These are phyloP conservation scores for Myrmophylax atrothorax DNA, from an alignment of 2,113 vertebrate genomes.

Conservation along the genomic window DNA sequence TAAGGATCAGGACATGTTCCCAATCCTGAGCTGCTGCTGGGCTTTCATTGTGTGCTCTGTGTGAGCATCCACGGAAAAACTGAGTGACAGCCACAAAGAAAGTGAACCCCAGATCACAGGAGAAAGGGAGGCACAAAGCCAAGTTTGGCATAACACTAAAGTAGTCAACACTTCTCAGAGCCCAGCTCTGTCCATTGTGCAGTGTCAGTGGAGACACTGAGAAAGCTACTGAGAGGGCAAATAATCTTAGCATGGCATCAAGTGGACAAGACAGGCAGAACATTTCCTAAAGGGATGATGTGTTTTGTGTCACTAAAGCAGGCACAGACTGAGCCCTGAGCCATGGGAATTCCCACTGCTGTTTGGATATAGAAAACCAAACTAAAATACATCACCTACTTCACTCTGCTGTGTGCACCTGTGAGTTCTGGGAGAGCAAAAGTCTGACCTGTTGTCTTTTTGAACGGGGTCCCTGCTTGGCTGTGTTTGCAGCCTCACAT, in stretches of 20 bases:
- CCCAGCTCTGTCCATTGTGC: not conserved
- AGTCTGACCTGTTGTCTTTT: not conserved
- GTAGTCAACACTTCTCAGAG: not conserved
- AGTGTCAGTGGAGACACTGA: not conserved
- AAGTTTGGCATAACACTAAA: not conserved
- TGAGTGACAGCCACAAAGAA: not conserved
- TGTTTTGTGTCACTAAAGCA: not conserved
- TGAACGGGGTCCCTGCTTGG: not conserved
- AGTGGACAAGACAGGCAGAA: not conserved
- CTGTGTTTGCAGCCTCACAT: not conserved
- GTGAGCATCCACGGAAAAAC: not conserved
- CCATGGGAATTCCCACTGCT: not conserved
- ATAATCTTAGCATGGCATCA: not conserved
- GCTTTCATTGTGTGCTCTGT: not conserved
- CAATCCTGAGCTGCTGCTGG: not conserved
- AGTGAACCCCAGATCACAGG: not conserved
- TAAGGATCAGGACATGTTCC: fast-evolving
- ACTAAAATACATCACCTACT: not conserved
- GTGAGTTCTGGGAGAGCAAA: not conserved
- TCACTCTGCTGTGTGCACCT: not conserved
- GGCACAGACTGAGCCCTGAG: not conserved
- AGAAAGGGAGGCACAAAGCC: not conserved
- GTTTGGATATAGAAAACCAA: not conserved
- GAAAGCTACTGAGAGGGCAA: not conserved
- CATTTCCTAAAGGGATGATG: not conserved